Evolutionary conservation across 1,140 invertebrate species (phyloP), one percentile per base, ranked within the genome.

Genomic region (Tetramorium parvispinum): DNA sequence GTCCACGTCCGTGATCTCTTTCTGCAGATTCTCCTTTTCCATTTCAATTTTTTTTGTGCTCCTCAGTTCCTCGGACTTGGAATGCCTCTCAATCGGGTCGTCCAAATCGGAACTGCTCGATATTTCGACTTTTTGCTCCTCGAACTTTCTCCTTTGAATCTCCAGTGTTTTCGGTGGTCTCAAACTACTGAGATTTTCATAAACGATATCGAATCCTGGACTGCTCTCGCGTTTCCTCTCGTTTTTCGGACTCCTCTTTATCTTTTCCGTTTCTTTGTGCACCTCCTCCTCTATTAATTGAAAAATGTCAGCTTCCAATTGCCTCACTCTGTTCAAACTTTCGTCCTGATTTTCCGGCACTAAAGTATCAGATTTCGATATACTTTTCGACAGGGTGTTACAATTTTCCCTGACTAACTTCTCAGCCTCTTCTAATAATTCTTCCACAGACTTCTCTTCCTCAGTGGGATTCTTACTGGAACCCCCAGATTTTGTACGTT

Each of bases 1-100:
- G 53, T 95, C 95, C 0, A 95, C 94, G n/a, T 95, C 95, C 0
- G 92, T 95, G 32, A 95, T 95, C 86, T 95, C 94, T 68, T 95
- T 95, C 37, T 94, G 92, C 6, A 95, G 55, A 87, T 91, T 95
- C 7, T 94, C 93, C 32, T 95, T 94, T 13, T 92, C 91, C 1
- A 89, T 90, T 40, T 91, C 86, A 3, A 79, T n/a, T 71, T 89
- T 92, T 40, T 91, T 92, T 1, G 78, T 24, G 40, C 70, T 87
- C 10, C 88, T 91, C 1, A 88, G 53, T 49, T 95, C 93, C 37
- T 95, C 94, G 0, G 92, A 93, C 65, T 92, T 92, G 0, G 94
- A 95, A 83, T 95, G 94, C 40, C 86, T 91, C 71, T 95, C 95
- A n/a, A 95, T 95, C 3, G 94, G 93, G 89, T 95, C 94, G 57